Conservation (phyloP, 2,888 invertebrate species). For the Epirrhoe alternata region DNA sequence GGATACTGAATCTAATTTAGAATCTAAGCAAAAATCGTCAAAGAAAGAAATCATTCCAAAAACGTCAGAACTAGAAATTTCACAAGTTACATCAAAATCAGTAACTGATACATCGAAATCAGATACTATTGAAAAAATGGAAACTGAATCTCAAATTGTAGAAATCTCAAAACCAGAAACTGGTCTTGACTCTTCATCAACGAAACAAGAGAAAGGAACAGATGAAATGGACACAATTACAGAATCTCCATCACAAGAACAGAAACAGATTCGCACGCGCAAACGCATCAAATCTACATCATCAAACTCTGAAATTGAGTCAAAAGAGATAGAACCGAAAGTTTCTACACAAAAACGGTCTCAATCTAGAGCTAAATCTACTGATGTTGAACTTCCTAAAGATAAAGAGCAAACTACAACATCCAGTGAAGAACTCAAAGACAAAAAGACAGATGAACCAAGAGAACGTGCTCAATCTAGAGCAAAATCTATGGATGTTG, state of each 20-base stretch:
- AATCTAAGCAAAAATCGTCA: not conserved
- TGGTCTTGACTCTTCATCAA: not conserved
- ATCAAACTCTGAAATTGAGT: slow-evolving; percentile 41
- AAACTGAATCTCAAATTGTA: slow-evolving; percentile 1
- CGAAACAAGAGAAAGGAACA: slow-evolving; percentile 2
- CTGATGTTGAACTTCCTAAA: slow-evolving; percentile 12
- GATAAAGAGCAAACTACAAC: not conserved
- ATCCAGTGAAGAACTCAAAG: slow-evolving; percentile 8
- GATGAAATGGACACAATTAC: slow-evolving; percentile 14
- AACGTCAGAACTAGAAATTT: not conserved
- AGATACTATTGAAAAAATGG: slow-evolving; percentile 5
- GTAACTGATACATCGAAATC: not conserved
- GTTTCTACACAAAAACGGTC: slow-evolving; percentile 38
- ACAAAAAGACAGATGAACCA: slow-evolving; percentile 18
- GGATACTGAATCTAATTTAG: not conserved
- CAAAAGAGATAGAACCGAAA: slow-evolving; percentile 9
- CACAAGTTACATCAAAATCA: slow-evolving; percentile 8
- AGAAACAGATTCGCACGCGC: slow-evolving; percentile 38
- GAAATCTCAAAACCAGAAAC: not conserved
- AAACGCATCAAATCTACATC: slow-evolving; percentile 55
- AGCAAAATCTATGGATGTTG: slow-evolving; percentile 26
- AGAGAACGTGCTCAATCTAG: slow-evolving; percentile 38
- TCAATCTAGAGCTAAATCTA: slow-evolving; percentile 31
- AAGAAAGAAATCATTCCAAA: not conserved
- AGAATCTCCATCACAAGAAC: slow-evolving; percentile 13